Conservation (phyloP, 2,797 vertebrate species). For the Fundulus diaphanus region DNA sequence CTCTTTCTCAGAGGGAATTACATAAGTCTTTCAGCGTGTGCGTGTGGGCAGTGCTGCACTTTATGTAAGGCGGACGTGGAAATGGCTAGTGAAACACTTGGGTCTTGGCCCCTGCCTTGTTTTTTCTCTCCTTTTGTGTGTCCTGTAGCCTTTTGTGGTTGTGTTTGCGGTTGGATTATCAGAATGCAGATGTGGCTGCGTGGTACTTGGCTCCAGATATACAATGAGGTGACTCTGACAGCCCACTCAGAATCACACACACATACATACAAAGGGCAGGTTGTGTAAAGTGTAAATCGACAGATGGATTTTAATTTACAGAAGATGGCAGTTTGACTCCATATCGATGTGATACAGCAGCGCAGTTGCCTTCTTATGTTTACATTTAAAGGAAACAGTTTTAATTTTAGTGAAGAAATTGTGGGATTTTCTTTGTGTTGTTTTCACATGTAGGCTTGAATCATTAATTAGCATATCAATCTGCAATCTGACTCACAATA, state of each 20-base stretch:
- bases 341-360: no score
- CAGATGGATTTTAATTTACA: not conserved
- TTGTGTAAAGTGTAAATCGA: not conserved
- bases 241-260: constrained; percentile 38
- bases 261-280: not conserved
- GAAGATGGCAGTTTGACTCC: not conserved
- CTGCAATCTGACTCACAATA: no score
- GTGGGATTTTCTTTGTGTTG: not conserved
- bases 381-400: not conserved
- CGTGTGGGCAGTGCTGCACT: constrained; percentile 70
- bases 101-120: constrained; percentile 55
- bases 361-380: not conserved
- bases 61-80: constrained; percentile 77
- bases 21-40: constrained; percentile 62
- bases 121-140: constrained; percentile 10
- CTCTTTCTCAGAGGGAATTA: constrained; percentile 71
- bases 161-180: constrained; percentile 25
- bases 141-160: constrained; percentile 36
- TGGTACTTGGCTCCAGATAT: constrained; percentile 40
- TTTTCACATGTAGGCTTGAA: no score
- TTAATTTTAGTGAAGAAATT: not conserved
- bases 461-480: no score
- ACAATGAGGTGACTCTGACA: constrained; percentile 23
- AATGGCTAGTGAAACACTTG: constrained; percentile 64
- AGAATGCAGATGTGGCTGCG: constrained; percentile 33